A percentile compares a stretch with the other conserved stretches of the same genome.
These are phyloP conservation scores for Danio jaintianensis DNA, from an alignment of 2,797 vertebrate species.

Conservation along the genomic window DNA sequence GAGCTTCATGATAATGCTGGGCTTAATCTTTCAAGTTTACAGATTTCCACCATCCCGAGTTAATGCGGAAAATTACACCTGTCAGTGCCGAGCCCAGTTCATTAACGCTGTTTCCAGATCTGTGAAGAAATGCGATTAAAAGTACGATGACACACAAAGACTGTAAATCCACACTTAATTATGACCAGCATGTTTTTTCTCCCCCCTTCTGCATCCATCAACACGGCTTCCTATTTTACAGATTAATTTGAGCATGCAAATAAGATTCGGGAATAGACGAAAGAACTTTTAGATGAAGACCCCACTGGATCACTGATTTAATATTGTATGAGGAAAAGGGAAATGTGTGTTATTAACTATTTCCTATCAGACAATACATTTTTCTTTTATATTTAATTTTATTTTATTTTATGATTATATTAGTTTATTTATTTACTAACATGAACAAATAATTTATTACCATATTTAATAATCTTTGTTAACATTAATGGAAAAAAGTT, in stretches of 20 bases:
- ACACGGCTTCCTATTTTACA: conserved; percentile 73
- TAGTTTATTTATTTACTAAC: too few relatives aligned
- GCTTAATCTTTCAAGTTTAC: conserved; percentile 68
- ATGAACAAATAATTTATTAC: too few relatives aligned
- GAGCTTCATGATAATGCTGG: conserved; percentile 67
- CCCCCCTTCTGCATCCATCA: conserved; percentile 60
- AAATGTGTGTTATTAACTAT: conserved; percentile 18
- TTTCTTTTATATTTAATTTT: too few relatives aligned
- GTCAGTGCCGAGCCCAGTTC: conserved; percentile 83
- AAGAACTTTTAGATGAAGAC: conserved; percentile 62
- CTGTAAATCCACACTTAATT: conserved; percentile 81
- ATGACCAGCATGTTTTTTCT: conserved; percentile 73
- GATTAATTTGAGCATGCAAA: conserved; percentile 77
- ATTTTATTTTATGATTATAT: too few relatives aligned
- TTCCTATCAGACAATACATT: too few relatives aligned
- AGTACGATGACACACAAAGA: conserved; percentile 75
- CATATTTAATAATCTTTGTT: too few relatives aligned
- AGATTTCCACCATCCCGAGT: conserved; percentile 67
- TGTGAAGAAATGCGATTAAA: conserved; percentile 72
- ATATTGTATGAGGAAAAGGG: conserved; percentile 48
- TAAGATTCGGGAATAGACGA: conserved; percentile 72
- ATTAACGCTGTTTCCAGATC: conserved; percentile 82
- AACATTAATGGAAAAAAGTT: too few relatives aligned
- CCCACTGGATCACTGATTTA: conserved; percentile 57
- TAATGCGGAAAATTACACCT: conserved; percentile 88